A percentile compares a stretch with the other conserved stretches of the same genome.
Conservation (phyloP, 2,113 vertebrate species). For the Danio rerio region DNA sequence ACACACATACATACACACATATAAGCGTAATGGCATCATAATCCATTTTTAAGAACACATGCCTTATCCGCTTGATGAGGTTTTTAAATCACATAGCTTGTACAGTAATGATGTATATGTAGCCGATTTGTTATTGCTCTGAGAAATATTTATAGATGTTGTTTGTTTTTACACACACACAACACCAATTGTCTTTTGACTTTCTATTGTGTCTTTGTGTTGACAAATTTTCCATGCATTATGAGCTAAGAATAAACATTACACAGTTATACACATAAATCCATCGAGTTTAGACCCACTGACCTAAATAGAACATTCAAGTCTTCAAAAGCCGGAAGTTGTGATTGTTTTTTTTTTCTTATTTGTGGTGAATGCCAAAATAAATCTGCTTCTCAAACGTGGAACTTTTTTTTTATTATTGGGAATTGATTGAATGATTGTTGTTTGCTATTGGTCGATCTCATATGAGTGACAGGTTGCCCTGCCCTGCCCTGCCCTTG, state of each 20-base stretch:
- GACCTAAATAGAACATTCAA: no score
- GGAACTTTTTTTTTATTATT: no score
- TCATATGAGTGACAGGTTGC: no score
- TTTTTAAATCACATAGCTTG: neutral
- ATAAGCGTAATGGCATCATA: neutral
- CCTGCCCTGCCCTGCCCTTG: no score
- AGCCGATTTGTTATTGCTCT: no score
- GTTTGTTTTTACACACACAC: neutral
- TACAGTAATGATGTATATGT: neutral
- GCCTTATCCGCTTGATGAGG: neutral
- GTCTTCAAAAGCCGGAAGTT: no score
- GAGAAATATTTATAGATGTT: conserved; percentile 15
- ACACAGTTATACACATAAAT: neutral
- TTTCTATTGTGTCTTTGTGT: conserved; percentile 27
- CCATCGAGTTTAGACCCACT: neutral
- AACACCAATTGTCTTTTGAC: conserved; percentile 1
- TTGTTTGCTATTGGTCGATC: no score
- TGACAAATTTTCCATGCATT: conserved; percentile 40
- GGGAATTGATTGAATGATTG: no score
- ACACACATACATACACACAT: conserved; percentile 8
- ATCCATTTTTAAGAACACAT: conserved; percentile 48
- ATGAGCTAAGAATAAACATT: conserved; percentile 43
- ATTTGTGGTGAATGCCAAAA: no score
- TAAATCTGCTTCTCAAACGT: no score
- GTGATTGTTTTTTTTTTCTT: no score